A percentile compares a stretch with the other conserved stretches of the same genome.
Conservation (phyloP, 2,797 vertebrate species). For the Dryobates pubescens region DNA sequence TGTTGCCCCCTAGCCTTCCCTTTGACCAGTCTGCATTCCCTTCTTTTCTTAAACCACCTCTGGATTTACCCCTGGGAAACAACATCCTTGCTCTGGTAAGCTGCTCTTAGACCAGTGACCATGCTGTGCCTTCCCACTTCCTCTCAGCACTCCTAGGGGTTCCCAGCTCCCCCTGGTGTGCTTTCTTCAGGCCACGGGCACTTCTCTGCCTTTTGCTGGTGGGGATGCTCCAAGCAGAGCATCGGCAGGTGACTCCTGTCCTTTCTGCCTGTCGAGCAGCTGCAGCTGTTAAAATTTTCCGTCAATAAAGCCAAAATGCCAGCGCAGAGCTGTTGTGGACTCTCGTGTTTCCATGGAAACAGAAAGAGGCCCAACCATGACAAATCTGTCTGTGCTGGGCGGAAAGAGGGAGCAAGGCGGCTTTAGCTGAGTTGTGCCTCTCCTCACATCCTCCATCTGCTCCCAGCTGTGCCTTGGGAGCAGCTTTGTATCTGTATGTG, state of each 20-base stretch:
- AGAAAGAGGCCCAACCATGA: conserved; percentile 66
- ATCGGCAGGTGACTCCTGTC: background rate
- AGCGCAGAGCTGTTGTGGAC: conserved; percentile 59
- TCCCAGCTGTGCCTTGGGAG: background rate
- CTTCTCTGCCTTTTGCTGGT: background rate
- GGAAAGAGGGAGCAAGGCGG: conserved; percentile 38
- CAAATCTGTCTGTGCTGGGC: conserved; percentile 75
- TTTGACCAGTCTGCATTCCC: background rate
- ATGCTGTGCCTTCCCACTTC: background rate
- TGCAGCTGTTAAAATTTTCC: conserved; percentile 56
- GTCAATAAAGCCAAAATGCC: conserved; percentile 45
- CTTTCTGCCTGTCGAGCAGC: conserved; percentile 10
- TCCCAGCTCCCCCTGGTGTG: background rate
- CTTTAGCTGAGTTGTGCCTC: background rate
- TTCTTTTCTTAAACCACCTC: background rate
- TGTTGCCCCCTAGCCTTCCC: background rate
- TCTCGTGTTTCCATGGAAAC: conserved; percentile 71
- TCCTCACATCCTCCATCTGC: background rate
- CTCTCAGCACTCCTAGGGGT: background rate
- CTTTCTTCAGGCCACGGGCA: background rate
- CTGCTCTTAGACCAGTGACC: background rate
- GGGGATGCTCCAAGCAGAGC: background rate
- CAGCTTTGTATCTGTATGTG: background rate
- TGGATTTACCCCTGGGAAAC: background rate
- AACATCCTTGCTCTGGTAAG: background rate